These are phyloP conservation scores for Zingel zingel DNA, from an alignment of 2,113 vertebrate genomes.

Conservation along the genomic window DNA sequence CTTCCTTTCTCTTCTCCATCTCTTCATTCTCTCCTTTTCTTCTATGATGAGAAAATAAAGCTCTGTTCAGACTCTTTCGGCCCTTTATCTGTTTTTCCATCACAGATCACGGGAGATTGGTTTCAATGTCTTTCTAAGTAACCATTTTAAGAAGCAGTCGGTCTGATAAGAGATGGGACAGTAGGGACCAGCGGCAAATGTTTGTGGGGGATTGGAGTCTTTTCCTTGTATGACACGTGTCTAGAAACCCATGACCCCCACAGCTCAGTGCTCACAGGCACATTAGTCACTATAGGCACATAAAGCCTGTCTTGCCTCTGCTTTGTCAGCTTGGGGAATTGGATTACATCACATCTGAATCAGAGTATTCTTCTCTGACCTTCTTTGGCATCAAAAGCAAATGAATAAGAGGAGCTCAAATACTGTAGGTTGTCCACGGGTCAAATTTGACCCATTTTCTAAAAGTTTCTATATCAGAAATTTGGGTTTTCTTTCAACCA, in stretches of 20 bases:
- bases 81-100: not conserved
- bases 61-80: not conserved
- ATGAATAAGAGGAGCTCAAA: conserved; percentile 5
- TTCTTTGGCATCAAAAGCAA: conserved; percentile 44
- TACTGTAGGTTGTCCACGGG: not conserved
- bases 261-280: conserved; percentile 32
- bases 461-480: too few relatives aligned
- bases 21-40: conserved; percentile 22
- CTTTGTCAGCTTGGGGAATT: conserved; percentile 60
- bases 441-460: too few relatives aligned
- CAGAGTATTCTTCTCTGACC: conserved; percentile 65
- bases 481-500: too few relatives aligned
- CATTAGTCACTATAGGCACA: conserved; percentile 64
- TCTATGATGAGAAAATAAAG: not conserved
- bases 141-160: not conserved
- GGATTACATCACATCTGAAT: conserved; percentile 73
- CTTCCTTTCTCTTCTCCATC: conserved; percentile 14
- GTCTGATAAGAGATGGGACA: conserved; percentile 29
- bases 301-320: conserved; percentile 33
- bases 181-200: conserved; percentile 32
- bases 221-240: conserved; percentile 59
- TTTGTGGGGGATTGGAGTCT: conserved; percentile 47
- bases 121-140: conserved; percentile 24
- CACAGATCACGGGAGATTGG: not conserved
- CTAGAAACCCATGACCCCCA: conserved; percentile 47